These are phyloP conservation scores for Invenusta paracnida DNA, from an alignment of 2,888 invertebrate species.

Conservation along the genomic window DNA sequence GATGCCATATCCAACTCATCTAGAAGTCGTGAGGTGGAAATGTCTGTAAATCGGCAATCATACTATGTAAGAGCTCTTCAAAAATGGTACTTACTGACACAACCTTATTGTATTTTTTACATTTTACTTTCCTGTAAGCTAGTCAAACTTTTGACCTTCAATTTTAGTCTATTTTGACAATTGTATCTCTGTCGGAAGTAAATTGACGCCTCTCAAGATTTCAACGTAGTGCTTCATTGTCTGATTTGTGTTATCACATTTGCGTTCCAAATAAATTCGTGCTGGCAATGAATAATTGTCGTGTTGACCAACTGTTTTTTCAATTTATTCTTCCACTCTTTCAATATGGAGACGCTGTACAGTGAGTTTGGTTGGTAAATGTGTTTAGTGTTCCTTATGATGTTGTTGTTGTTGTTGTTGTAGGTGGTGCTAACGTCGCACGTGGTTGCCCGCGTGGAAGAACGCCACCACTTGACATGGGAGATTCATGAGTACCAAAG, in stretches of 20 bases:
- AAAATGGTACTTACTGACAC: background rate
- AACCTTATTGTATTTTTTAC: background rate
- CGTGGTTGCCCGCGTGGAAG: too few relatives aligned
- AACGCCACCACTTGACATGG: too few relatives aligned
- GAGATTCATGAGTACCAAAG: too few relatives aligned
- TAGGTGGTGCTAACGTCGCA: too few relatives aligned
- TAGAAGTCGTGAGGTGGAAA: background rate
- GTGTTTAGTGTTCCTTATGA: background rate
- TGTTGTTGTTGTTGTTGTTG: too few relatives aligned
- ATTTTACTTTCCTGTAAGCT: background rate
- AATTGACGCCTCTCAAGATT: background rate
- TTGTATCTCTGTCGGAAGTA: background rate
- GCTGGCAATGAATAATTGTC: background rate
- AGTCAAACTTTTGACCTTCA: background rate
- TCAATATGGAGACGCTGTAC: background rate
- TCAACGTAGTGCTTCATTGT: background rate
- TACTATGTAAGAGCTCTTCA: background rate
- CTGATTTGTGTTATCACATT: background rate
- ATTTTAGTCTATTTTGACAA: background rate
- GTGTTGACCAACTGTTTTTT: background rate
- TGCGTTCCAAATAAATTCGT: background rate
- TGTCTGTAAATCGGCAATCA: conserved; percentile 23
- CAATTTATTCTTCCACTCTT: background rate
- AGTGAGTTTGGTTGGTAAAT: too few relatives aligned
- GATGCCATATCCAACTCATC: conserved; percentile 8